These are phyloP conservation scores for Trissoscelio sp. DNA, from an alignment of 2,888 invertebrate species.

Conservation along the genomic window DNA sequence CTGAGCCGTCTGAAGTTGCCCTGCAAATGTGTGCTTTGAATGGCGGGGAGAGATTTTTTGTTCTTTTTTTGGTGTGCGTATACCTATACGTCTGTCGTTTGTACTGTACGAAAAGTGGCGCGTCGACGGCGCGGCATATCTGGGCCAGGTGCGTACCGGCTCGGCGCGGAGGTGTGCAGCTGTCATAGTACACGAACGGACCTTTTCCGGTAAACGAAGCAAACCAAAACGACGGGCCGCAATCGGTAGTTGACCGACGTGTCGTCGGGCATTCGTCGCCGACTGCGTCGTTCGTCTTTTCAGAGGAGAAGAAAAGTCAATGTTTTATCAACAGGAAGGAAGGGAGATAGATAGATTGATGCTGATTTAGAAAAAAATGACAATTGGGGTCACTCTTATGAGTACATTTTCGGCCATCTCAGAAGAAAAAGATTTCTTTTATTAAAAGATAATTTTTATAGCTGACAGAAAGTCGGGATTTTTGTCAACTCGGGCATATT, in stretches of 20 bases:
- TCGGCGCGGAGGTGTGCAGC: conserved; percentile 54
- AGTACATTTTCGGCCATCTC: too few relatives aligned
- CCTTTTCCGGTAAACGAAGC: conserved; percentile 55
- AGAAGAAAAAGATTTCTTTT: too few relatives aligned
- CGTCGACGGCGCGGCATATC: conserved; percentile 22
- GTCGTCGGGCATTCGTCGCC: conserved; percentile 21
- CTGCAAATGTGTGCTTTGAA: conserved; percentile 12
- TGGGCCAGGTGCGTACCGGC: conserved; percentile 56
- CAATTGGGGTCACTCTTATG: conserved; percentile 7
- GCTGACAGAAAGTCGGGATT: not conserved
- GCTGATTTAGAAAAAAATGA: conserved; percentile 4
- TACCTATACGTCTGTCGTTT: too few relatives aligned
- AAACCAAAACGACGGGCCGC: conserved; percentile 46
- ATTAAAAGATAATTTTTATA: not conserved
- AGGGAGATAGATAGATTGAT: too few relatives aligned
- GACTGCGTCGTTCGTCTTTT: conserved; percentile 50
- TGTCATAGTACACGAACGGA: conserved; percentile 39
- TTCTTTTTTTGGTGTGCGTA: conserved; percentile 15
- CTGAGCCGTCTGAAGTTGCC: not conserved
- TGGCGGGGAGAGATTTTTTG: not conserved
- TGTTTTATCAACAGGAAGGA: conserved; percentile 15
- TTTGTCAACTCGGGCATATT: not conserved
- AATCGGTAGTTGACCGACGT: conserved; percentile 66
- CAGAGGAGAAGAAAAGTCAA: conserved; percentile 10
- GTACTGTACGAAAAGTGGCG: conserved; percentile 41